Conservation (phyloP, 2,888 invertebrate genomes). For the Halocaridina rubra region DNA sequence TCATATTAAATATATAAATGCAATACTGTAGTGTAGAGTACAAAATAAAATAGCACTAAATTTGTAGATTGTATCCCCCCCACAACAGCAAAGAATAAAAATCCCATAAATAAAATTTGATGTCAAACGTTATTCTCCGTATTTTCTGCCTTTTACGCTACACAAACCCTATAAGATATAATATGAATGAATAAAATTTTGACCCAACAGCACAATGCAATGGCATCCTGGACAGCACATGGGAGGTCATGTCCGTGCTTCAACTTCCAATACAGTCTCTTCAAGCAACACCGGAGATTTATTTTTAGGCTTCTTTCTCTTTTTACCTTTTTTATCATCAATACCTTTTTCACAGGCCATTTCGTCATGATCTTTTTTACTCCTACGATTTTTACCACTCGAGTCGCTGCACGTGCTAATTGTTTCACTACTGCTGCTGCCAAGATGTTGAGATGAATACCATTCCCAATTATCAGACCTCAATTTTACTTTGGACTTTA, state of each 20-base stretch:
- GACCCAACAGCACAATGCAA: slow-evolving; percentile 19
- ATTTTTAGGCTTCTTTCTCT: slow-evolving; percentile 33
- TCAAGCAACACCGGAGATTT: slow-evolving; percentile 12
- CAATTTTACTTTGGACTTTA: slow-evolving; percentile 35
- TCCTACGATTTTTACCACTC: slow-evolving; percentile 7
- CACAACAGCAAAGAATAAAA: too few species aligned
- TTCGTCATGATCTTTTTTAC: neutral
- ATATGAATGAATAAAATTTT: neutral
- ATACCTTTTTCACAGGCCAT: neutral
- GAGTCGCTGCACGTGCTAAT: slow-evolving; percentile 53
- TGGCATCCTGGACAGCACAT: slow-evolving; percentile 5
- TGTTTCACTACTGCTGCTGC: slow-evolving; percentile 41
- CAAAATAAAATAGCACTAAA: too few species aligned
- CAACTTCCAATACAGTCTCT: slow-evolving; percentile 9
- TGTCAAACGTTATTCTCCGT: too few species aligned
- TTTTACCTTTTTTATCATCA: slow-evolving; percentile 33
- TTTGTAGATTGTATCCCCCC: too few species aligned
- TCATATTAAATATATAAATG: too few species aligned
- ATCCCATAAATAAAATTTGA: too few species aligned
- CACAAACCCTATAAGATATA: too few species aligned
- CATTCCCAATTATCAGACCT: slow-evolving; percentile 61
- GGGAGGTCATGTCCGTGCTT: slow-evolving; percentile 32
- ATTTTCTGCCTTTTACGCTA: too few species aligned
- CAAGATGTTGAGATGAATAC: slow-evolving; percentile 46
- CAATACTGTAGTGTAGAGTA: too few species aligned